Base-by-base conservation (phyloP, 2,797 vertebrate genomes). In the Allobates femoralis region DNA sequence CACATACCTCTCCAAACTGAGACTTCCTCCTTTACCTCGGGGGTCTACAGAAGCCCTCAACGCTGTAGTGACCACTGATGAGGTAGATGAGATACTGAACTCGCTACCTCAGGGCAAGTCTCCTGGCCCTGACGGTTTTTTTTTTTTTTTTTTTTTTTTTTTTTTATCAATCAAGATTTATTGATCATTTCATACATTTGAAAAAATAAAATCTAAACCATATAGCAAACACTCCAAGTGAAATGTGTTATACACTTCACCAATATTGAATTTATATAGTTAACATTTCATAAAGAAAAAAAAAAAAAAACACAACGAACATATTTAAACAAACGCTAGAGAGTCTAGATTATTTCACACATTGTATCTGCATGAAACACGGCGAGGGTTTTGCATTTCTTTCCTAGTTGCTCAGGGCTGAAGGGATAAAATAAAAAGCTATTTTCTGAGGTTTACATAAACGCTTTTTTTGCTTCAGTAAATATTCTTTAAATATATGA, bases 401-500 rank as follows among this genome's bases (percentile, higher is more conserved):
- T 30, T 26, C 37, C n/a, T 50, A 66, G 21, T 28, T 81, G 8
- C 26, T 66, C 7, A 30, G 76, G 51, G 51, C 41, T 51, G 71
- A 76, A 77, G 23, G 26, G 58, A 50, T 41, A 85, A 67, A 78
- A 79, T 69, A 64, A 69, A 74, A 74, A n/a, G 37, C 23, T 71
- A 71, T n/a, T 50, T 67, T 80, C 37, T 74, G 18, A 26, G 69
- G 51, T 34, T 56, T 28, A 28, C 34, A 50, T 77, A 62, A 84
- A 75, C 50, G 66, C 26, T 73, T 0, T 23, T 74, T 66, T 51
- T 30, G 37, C 55, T 26, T 41, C 46, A 55, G 71, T 32, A 81
- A 81, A 76, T 81, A 41, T 26, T 46, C 71, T 75, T 86, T 80
- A 81, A 66, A 67, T 76, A 58, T 76, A 82, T 86, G 69, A 28